These are phyloP conservation scores for Sardina pilchardus DNA, from an alignment of 2,113 vertebrate species.

Conservation along the genomic window DNA sequence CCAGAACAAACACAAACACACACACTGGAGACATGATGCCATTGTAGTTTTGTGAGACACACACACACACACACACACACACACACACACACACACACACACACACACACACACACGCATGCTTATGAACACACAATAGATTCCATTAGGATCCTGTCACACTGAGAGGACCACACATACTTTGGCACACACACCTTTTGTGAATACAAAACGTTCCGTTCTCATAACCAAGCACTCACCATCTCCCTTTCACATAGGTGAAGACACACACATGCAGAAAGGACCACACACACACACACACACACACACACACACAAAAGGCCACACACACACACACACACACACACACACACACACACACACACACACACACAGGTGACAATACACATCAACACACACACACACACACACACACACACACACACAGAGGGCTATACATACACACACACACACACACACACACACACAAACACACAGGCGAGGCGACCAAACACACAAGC, in stretches of 20 bases:
- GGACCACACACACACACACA: neutral
- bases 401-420: conserved; percentile 29
- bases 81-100: conserved; percentile 38
- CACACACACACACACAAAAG: conserved; percentile 19
- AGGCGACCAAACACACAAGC: conserved; percentile 28
- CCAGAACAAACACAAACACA: neutral
- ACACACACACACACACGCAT: conserved; percentile 13
- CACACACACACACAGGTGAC: conserved; percentile 11
- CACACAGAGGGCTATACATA: too few species aligned
- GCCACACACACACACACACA: conserved; percentile 34
- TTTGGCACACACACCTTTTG: neutral
- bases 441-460: conserved; percentile 3
- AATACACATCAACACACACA: conserved; percentile 25
- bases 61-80: conserved; percentile 35
- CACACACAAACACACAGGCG: conserved; percentile 26
- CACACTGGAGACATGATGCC: neutral
- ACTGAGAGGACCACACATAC: too few species aligned
- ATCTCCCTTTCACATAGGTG: neutral
- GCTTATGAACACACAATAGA: neutral
- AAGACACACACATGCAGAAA: neutral
- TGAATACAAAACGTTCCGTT: neutral
- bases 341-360: conserved; percentile 39
- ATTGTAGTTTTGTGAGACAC: neutral
- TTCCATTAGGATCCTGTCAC: too few species aligned
- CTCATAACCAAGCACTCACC: neutral